Evolutionary conservation across 2,113 vertebrate species (phyloP), one percentile per base, ranked within the genome.

Genomic region (Osmerus mordax): DNA sequence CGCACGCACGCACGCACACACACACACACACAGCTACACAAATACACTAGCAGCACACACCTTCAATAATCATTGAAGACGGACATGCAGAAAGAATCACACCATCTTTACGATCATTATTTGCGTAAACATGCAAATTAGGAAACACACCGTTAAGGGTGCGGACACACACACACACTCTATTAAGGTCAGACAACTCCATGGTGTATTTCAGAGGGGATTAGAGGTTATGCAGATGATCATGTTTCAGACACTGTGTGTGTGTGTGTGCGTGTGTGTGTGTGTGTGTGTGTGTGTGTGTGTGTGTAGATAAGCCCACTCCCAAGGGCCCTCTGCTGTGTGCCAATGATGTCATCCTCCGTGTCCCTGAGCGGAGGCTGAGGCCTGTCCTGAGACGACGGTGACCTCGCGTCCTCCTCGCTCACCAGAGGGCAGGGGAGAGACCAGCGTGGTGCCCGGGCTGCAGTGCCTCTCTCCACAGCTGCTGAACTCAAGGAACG

Each of bases 291-390:
- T 59, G 56, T 21, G 56, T 21, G 21, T 11, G 2, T 59, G 56
- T 21, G 56, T 19, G 18, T 59, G 56, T 59, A 18, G 56, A 59
- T 59, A n/a, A 59, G n/a, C 56, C 19, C 12, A 21, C 21, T 25
- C 58, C 58, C 58, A 59, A 59, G 19, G 58, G 58, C 16, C 62
- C 16, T 41, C 52, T 66, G 76, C 66, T 65, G 66, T 69, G 8
- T 69, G 61, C 69, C 2, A 60, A 21, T 78, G 71, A 81, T 64
- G 61, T 73, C 72, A 80, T 61, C 29, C 65, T 29, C 52, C 51
- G 61, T 67, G 69, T 64, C 53, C 47, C 28, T 13, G 18, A 18
- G 60, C n/a, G 66, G 32, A 9, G 9, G 41, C 7, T 11, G 9
- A 47, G 58, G 63, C 74, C 65, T 75, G 19, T 36, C 32, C 32